Evolutionary conservation across 2,888 invertebrate species (phyloP).

Genomic region (Drosophila longiperda): DNA sequence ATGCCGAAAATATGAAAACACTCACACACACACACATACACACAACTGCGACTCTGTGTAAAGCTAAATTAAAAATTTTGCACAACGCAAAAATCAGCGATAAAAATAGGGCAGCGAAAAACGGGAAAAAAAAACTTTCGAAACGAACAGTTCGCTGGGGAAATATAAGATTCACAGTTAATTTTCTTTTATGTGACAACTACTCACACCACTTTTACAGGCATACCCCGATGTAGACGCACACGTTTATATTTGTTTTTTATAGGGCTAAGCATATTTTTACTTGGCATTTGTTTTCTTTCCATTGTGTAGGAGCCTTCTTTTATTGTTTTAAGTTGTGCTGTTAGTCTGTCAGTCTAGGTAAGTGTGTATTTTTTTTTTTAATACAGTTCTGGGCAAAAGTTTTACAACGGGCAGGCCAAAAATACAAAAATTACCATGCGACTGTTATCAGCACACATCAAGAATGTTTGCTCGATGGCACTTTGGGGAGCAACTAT

Average conservation of each 20-base stretch:
- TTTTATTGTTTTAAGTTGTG: constrained; percentile 14
- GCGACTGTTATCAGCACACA: constrained; percentile 66
- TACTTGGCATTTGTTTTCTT: constrained; percentile 36
- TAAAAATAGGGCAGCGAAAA: constrained; percentile 37
- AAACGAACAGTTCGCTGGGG: constrained; percentile 42
- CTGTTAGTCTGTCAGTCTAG: constrained; percentile 24
- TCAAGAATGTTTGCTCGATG: constrained; percentile 73
- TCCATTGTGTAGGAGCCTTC: constrained; percentile 8
- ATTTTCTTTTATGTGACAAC: constrained; percentile 72
- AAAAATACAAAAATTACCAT: constrained; percentile 59
- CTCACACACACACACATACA: constrained; percentile 17
- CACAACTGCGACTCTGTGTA: neutral
- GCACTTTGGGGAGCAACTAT: constrained; percentile 78
- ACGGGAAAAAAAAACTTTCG: neutral
- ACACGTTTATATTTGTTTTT: constrained; percentile 42
- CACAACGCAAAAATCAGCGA: constrained; percentile 46
- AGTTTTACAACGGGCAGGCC: constrained; percentile 33
- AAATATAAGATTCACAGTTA: constrained; percentile 75
- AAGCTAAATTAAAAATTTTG: constrained; percentile 63
- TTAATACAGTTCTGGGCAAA: constrained; percentile 63
- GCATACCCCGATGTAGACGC: constrained; percentile 14
- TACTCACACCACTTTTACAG: constrained; percentile 20
- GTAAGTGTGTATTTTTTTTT: constrained; percentile 57
- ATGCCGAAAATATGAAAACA: constrained; percentile 38
- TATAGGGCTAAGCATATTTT: constrained; percentile 64